Evolutionary conservation across 2,888 invertebrate species (phyloP), one percentile per base, ranked within the genome.

Genomic region (Molorchus minor): DNA sequence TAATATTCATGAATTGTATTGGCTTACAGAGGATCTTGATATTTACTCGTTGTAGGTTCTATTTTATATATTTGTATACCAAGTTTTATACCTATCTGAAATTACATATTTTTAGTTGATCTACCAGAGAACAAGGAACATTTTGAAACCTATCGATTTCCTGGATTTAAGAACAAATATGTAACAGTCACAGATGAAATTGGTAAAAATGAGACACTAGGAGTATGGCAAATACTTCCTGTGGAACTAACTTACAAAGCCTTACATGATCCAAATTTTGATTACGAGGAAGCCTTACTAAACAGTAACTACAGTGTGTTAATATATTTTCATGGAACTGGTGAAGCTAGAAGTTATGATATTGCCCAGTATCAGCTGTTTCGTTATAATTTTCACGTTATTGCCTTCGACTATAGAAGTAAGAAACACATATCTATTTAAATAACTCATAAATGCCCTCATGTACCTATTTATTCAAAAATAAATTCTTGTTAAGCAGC

Each of bases 221-320:
- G 89, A 0, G 82, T 87, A 15, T 89, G 89, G 94, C 94, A 95
- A 76, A 85, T 94, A 13, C 79, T 94, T 64, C 94, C 94, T 0
- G 82, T 83, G 69, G 86, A 86, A 56, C 79, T 86, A 56, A 76
- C 86, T 47, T 86, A 84, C 67, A 80, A 81, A 2, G 82, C 79
- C 41, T 70, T 76, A 46, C 79, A 81, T 49, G 75, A 80, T 52
- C 74, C 80, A 36, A 75, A 81, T 35, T 83, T 82, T 64, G 81
- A 81, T 71, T 87, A 81, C 73, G 85, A 87, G 68, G 76, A 81
- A 20, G 79, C 84, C 43, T 76, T 90, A 57, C 80, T 77, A 52
- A 80, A 83, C 69, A 82, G 84, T 38, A 69, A 71, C 43, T 72
- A 71, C 45, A 75, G 72, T 56, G 73, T 80, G 30, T 58, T 79